Conservation (phyloP, 2,113 vertebrate genomes). For the Gallinago undulata region DNA sequence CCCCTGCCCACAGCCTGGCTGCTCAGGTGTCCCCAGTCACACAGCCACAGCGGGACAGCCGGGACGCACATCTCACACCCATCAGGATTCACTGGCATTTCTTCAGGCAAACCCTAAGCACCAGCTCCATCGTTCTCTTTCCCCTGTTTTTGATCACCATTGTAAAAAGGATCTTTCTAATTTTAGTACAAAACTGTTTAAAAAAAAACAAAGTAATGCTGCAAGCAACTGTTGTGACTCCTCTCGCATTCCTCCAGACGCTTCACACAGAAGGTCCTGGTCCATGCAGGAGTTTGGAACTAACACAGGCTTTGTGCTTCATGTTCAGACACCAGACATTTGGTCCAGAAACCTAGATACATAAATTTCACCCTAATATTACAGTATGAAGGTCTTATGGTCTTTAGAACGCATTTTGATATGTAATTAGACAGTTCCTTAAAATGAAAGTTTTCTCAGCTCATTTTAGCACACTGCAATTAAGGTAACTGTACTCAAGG, state of each 20-base stretch:
- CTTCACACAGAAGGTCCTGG: neutral
- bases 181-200: neutral
- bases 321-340: neutral
- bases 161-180: neutral
- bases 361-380: neutral
- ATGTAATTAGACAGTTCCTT: neutral
- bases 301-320: neutral
- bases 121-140: neutral
- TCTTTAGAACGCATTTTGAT: neutral
- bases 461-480: neutral
- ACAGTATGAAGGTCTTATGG: neutral
- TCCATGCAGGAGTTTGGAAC: neutral
- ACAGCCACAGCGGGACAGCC: neutral
- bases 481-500: neutral
- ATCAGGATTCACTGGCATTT: neutral
- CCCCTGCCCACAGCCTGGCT: neutral
- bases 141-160: neutral
- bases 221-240: neutral
- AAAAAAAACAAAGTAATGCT: neutral
- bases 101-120: neutral
- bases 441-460: neutral
- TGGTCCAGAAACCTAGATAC: neutral
- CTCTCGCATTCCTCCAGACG: neutral
- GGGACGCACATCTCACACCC: neutral
- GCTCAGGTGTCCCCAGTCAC: neutral